These are phyloP conservation scores for Crematogaster levior DNA, from an alignment of 2,888 invertebrate genomes.

Conservation along the genomic window DNA sequence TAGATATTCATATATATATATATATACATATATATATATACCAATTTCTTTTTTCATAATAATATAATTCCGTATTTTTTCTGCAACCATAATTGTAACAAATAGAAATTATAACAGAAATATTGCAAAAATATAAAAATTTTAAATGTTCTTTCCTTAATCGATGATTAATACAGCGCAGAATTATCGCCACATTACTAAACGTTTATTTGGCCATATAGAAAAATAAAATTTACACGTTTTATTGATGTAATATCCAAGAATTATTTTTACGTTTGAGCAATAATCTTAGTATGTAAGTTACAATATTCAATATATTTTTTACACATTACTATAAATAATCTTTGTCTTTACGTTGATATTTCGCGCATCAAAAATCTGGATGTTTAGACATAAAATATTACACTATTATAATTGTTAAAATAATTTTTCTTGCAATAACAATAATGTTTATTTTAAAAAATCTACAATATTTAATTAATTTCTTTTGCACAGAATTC, in stretches of 20 bases:
- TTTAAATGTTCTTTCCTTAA: not conserved
- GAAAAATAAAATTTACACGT: slow-evolving; percentile 65
- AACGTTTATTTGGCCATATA: slow-evolving; percentile 65
- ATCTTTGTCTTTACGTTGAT: not conserved
- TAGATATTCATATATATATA: not conserved
- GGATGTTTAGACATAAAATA: not conserved
- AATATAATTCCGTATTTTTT: slow-evolving; percentile 5
- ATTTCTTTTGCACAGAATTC: not conserved
- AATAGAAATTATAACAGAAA: not conserved
- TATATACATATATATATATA: too few relatives aligned
- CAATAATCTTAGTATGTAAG: slow-evolving; percentile 55
- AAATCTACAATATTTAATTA: not conserved
- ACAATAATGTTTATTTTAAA: not conserved
- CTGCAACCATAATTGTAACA: not conserved
- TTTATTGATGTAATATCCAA: slow-evolving; percentile 46
- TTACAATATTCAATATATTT: slow-evolving; percentile 31
- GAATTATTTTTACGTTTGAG: slow-evolving; percentile 61
- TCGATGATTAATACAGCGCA: not conserved
- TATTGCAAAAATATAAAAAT: slow-evolving; percentile 38
- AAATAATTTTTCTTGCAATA: not conserved
- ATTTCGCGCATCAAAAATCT: not conserved
- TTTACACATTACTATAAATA: not conserved
- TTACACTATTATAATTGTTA: not conserved
- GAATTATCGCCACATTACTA: slow-evolving; percentile 43
- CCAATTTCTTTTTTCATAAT: not conserved